Percentiles rank a stretch among this genome's conserved stretches.
These are phyloP conservation scores for Capromys pilorides DNA, from an alignment of 2,797 vertebrate genomes.

Conservation along the genomic window DNA sequence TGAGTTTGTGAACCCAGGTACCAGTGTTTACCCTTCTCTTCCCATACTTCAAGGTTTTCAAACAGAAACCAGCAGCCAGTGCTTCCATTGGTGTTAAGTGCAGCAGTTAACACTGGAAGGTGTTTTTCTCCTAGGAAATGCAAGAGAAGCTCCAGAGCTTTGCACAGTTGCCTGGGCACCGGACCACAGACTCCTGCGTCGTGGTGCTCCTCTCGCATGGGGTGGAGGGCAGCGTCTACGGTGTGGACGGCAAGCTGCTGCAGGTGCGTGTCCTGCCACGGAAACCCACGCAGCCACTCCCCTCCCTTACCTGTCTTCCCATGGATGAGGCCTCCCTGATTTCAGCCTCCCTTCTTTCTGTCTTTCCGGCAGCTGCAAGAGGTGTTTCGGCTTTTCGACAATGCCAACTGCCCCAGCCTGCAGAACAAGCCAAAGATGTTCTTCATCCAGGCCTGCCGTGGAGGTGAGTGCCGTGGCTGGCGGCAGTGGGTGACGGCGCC, in stretches of 20 bases:
- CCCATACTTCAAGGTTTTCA: background rate
- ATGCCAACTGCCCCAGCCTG: constrained; percentile 93
- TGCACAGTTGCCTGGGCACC: constrained; percentile 86
- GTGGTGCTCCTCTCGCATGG: constrained; percentile 97
- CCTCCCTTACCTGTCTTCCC: background rate
- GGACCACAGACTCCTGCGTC: constrained; percentile 90
- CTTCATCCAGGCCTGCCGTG: constrained; percentile 98
- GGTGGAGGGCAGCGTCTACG: constrained; percentile 94
- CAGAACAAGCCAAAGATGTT: constrained; percentile 99
- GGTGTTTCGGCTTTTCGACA: constrained; percentile 94
- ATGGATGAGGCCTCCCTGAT: no score
- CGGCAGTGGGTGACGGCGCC: constrained; percentile 75
- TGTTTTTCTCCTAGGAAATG: constrained; percentile 89
- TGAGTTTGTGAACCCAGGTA: background rate
- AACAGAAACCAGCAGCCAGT: background rate
- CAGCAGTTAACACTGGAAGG: background rate
- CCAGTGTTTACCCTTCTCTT: background rate
- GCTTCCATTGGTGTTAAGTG: background rate
- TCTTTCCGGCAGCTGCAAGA: constrained; percentile 91
- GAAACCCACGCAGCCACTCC: rapidly evolving
- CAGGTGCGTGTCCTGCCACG: constrained; percentile 85
- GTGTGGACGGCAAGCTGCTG: constrained; percentile 93
- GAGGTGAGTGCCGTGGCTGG: constrained; percentile 89
- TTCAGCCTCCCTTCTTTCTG: constrained; percentile 50
- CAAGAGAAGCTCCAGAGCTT: constrained; percentile 90